phyloP scores from a whole-genome alignment of 1,140 invertebrate genomes.

The Philotrypesis tridentata region DNA sequence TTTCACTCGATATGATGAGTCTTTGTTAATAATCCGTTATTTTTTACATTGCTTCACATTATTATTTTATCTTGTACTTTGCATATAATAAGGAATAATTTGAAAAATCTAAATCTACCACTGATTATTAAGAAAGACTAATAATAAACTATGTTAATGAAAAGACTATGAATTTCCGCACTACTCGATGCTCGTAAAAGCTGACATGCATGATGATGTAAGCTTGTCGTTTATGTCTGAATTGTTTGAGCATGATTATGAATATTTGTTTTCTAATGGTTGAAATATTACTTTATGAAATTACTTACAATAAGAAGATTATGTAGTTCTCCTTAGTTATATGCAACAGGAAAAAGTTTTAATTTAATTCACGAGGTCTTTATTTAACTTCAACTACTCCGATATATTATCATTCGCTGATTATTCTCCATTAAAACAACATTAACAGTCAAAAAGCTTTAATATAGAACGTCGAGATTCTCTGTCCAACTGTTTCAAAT shows the following conservation, averaged over 20 bases:
- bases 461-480: neutral
- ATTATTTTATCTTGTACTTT: neutral
- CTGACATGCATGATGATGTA: slow-evolving; percentile 13
- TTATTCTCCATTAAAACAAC: slow-evolving; percentile 12
- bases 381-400: slow-evolving; percentile 23
- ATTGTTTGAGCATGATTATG: slow-evolving; percentile 3
- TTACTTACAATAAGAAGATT: slow-evolving; percentile 49
- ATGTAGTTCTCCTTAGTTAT: slow-evolving; percentile 41
- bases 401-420: neutral
- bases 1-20: too few species aligned
- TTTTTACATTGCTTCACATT: neutral
- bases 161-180: neutral
- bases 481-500: neutral
- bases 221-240: neutral
- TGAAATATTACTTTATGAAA: slow-evolving; percentile 26
- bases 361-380: slow-evolving; percentile 20
- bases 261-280: slow-evolving; percentile 24
- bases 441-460: slow-evolving; percentile 18
- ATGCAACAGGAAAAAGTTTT: slow-evolving; percentile 45
- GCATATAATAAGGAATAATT: neutral
- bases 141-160: neutral
- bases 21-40: slow-evolving; percentile 1
- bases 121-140: slow-evolving; percentile 29
- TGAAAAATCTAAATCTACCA: neutral
- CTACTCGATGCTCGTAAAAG: neutral